A percentile compares a stretch with the other conserved stretches of the same genome.
These are phyloP conservation scores for Odobenus rosmarus DNA, from an alignment of 2,113 vertebrate species.

Conservation along the genomic window DNA sequence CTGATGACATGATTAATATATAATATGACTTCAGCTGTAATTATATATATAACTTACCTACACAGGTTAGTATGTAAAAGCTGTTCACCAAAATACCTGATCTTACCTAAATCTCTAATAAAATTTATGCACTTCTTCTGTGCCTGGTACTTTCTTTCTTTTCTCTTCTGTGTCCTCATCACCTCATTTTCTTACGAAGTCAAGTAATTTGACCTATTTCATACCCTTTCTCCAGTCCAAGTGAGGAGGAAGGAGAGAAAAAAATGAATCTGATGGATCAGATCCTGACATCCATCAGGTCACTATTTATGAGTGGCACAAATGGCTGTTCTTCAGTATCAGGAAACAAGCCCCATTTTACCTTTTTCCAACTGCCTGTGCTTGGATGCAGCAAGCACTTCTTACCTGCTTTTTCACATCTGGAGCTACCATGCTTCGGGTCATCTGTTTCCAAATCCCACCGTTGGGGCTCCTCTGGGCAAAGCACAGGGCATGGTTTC, in stretches of 20 bases:
- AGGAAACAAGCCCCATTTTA: not conserved
- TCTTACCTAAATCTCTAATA: not conserved
- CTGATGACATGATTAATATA: not conserved
- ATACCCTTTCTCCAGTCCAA: not conserved
- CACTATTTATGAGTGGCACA: not conserved
- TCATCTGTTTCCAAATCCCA: not conserved
- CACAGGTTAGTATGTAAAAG: not conserved
- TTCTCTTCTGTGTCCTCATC: not conserved
- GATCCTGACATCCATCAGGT: not conserved
- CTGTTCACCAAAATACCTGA: not conserved
- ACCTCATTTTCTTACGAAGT: not conserved
- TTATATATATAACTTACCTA: not conserved
- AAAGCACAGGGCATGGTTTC: not conserved
- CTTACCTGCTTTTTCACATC: not conserved
- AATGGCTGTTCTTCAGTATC: not conserved
- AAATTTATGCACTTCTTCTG: not conserved
- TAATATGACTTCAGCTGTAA: not conserved
- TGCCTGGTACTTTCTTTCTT: not conserved
- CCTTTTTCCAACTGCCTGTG: not conserved
- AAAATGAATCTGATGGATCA: not conserved
- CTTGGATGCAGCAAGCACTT: not conserved
- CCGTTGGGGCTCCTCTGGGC: not conserved
- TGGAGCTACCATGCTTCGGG: not conserved
- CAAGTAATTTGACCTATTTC: not conserved
- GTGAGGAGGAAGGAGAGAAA: not conserved